Evolutionary conservation across 64 coral and sea anemone species (phyloP), one percentile per base, ranked within the genome.

Genomic region (Dendronephthya gigantea): DNA sequence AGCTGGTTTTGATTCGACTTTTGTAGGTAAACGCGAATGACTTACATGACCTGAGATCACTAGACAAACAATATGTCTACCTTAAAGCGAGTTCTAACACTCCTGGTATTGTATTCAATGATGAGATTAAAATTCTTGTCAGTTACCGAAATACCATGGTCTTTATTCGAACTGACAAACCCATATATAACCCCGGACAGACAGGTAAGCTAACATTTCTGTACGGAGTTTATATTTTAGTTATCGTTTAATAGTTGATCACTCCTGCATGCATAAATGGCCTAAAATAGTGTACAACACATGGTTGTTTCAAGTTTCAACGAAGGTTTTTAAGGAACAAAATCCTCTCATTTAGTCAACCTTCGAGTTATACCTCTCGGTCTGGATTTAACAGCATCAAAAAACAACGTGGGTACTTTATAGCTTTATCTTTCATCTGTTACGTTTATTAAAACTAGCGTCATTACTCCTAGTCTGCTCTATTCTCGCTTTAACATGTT

Each of bases 61-160:
- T 79, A 79, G 72, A 79, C 17, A 79, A 79, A 39, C 72, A 79
- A 79, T 79, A 79, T 35, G 72, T 79, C 27, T 79, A 79, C 28
- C 36, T 79, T 34, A 79, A 36, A 79, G 72, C 72, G 37, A 79
- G 5, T 36, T 79, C 72, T 34, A 79, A 15, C 17, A 79, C 72
- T 0, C 72, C 72, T 79, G 72, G 72, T 15, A 35, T 79, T 34
- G 2, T 1, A 9, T 79, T 79, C 32, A 34, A 39, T 79, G 36
- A 79, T 79, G 72, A 79, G 37, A 79, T 79, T 19, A 79, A 34
- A 35, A 79, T 79, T 34, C 17, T 79, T 16, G 31, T 79, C 15
- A 79, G 32, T 29, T 79, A 79, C 36, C 72, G 72, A 16, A 79
- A 79, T 79, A 11, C 72, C 31, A 79, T 79, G 72, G 72, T 79